Percentiles rank a stretch among this genome's conserved stretches.
Evolutionary conservation across 2,888 invertebrate species (phyloP).

Genomic region (Eustalomyia histrio): DNA sequence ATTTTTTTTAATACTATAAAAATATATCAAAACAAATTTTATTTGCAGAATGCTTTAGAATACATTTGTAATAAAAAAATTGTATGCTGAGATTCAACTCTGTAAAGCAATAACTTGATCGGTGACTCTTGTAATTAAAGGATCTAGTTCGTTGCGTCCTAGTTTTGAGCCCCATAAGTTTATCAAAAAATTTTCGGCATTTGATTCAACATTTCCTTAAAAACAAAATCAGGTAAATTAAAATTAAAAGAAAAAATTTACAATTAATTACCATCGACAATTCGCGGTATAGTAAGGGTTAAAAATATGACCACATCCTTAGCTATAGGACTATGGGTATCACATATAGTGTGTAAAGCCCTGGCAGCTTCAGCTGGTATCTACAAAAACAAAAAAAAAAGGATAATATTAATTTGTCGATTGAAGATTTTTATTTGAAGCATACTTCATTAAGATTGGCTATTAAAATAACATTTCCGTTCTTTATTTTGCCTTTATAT

Average conservation of each 20-base stretch:
- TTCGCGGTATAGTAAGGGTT: conserved; percentile 71
- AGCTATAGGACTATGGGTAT: conserved; percentile 80
- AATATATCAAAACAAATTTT: too few relatives aligned
- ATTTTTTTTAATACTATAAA: too few relatives aligned
- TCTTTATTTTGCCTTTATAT: conserved; percentile 71
- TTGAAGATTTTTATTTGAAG: neutral
- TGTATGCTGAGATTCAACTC: conserved; percentile 13
- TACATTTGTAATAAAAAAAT: too few relatives aligned
- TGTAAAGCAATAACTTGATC: conserved; percentile 73
- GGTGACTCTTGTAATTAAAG: conserved; percentile 76
- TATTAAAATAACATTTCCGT: conserved; percentile 75
- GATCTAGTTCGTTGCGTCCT: conserved; percentile 69
- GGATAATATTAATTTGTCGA: neutral
- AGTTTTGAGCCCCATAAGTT: conserved; percentile 73
- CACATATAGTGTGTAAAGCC: conserved; percentile 82
- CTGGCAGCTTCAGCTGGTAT: conserved; percentile 75
- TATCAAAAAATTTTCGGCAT: conserved; percentile 70
- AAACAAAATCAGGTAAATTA: conserved; percentile 9
- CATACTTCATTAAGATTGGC: conserved; percentile 74
- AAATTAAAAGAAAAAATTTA: neutral
- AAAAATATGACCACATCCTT: conserved; percentile 79
- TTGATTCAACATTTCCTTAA: conserved; percentile 62
- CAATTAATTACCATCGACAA: conserved; percentile 28
- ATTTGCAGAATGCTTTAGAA: too few relatives aligned
- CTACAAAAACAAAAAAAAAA: conserved; percentile 65